phyloP scores from a whole-genome alignment of 2,888 invertebrate species.

The Venusia cambrica region DNA sequence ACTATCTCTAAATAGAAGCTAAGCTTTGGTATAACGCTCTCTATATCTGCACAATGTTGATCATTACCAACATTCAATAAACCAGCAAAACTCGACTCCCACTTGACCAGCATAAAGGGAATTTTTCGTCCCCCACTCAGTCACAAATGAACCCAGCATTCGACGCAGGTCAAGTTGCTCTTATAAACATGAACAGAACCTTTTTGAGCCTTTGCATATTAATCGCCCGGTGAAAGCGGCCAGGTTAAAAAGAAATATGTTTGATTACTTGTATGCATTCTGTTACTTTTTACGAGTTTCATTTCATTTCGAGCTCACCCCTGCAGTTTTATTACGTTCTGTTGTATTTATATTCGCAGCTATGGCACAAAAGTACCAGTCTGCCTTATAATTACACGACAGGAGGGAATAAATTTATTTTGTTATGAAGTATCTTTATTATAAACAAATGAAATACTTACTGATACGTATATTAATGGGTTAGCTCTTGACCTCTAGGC shows the following conservation, averaged over 20 bases:
- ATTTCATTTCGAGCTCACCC: slow-evolving; percentile 1
- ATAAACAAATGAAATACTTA: too few species aligned
- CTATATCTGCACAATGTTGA: too few species aligned
- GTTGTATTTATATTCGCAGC: background rate
- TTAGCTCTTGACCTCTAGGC: too few species aligned
- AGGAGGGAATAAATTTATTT: too few species aligned
- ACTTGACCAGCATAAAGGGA: slow-evolving; percentile 3
- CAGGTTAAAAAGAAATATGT: slow-evolving; percentile 7
- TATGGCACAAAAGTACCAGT: too few species aligned
- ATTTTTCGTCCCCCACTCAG: slow-evolving; percentile 4
- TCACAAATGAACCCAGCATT: slow-evolving; percentile 8
- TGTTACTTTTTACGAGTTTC: background rate
- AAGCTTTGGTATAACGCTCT: too few species aligned
- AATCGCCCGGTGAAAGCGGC: slow-evolving; percentile 4
- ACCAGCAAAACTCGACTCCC: too few species aligned
- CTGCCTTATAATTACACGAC: too few species aligned
- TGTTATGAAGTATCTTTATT: too few species aligned
- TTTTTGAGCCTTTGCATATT: slow-evolving; percentile 17
- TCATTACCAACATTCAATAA: too few species aligned
- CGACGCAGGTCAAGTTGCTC: slow-evolving; percentile 14
- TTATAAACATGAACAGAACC: slow-evolving; percentile 13
- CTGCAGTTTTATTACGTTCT: background rate
- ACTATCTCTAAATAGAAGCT: too few species aligned
- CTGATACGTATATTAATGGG: too few species aligned
- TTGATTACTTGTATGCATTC: slow-evolving; percentile 13